These are phyloP conservation scores for Callorhinus ursinus DNA, from an alignment of 2,113 vertebrate species.

Conservation along the genomic window DNA sequence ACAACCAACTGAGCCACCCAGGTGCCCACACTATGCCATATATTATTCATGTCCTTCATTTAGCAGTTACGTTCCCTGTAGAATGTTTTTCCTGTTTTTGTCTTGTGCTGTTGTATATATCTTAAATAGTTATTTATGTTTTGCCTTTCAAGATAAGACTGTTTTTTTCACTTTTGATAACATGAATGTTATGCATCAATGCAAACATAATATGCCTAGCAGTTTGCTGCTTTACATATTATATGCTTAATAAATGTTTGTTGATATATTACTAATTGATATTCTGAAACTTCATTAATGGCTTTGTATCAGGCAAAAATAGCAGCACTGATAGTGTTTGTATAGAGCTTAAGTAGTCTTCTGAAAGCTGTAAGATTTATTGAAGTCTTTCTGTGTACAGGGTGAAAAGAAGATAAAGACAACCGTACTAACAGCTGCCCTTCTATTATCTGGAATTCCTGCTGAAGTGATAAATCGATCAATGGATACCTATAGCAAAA, in stretches of 20 bases:
- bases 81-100: slow-evolving; percentile 17
- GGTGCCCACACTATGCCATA: not conserved
- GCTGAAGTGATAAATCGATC: slow-evolving; percentile 97
- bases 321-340: not conserved
- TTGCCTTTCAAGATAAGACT: not conserved
- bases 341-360: not conserved
- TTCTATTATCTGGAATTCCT: slow-evolving; percentile 96
- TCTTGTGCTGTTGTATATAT: not conserved
- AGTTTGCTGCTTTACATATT: not conserved
- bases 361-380: not conserved
- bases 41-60: not conserved
- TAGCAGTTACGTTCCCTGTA: not conserved
- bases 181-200: not conserved
- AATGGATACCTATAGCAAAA: slow-evolving; percentile 98
- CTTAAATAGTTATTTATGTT: slow-evolving; percentile 3
- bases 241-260: not conserved
- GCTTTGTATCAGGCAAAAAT: slow-evolving; percentile 42
- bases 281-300: not conserved
- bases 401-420: slow-evolving; percentile 95
- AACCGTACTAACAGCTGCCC: slow-evolving; percentile 95
- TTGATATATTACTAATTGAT: not conserved
- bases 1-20: too few species aligned
- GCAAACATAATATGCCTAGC: not conserved
- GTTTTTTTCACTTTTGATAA: not conserved
- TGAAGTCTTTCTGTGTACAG: slow-evolving; percentile 80